A percentile compares a stretch with the other conserved stretches of the same genome.
These are phyloP conservation scores for Caenorhabditis tropicalis DNA, from an alignment of 1,140 invertebrate genomes.

Conservation along the genomic window DNA sequence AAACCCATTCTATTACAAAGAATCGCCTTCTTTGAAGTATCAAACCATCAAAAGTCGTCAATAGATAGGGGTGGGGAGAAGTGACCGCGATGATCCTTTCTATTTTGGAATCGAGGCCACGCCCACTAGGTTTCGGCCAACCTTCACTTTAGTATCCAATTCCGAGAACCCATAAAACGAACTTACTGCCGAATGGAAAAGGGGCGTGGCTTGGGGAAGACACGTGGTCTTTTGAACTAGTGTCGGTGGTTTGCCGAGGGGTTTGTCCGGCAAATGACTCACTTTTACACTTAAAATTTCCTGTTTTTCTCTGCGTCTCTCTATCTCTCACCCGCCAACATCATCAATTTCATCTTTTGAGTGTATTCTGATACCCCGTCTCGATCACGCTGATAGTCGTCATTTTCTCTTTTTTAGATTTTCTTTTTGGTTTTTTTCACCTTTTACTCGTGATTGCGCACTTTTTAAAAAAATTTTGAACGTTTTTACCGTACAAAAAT, in stretches of 20 bases:
- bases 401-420: neutral
- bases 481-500: too few species aligned
- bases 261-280: neutral
- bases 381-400: neutral
- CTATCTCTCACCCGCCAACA: neutral
- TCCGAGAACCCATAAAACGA: too few species aligned
- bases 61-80: neutral
- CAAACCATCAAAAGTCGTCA: neutral
- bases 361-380: neutral
- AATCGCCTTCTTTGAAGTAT: neutral
- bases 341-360: slow-evolving; percentile 6
- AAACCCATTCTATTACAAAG: neutral
- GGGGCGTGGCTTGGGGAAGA: too few species aligned
- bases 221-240: too few species aligned
- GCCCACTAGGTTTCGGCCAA: too few species aligned
- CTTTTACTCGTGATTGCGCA: too few species aligned
- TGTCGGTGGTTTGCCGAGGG: too few species aligned
- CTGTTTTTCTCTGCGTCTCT: neutral
- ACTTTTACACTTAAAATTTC: neutral
- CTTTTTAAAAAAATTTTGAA: too few species aligned
- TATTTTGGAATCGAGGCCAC: too few species aligned
- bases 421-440: neutral
- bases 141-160: too few species aligned
- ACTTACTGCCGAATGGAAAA: too few species aligned
- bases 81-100: neutral